Percentiles rank a stretch among this genome's conserved stretches.
These are phyloP conservation scores for Entomobrya multifasciata DNA, from an alignment of 2,888 invertebrate genomes.

Conservation along the genomic window DNA sequence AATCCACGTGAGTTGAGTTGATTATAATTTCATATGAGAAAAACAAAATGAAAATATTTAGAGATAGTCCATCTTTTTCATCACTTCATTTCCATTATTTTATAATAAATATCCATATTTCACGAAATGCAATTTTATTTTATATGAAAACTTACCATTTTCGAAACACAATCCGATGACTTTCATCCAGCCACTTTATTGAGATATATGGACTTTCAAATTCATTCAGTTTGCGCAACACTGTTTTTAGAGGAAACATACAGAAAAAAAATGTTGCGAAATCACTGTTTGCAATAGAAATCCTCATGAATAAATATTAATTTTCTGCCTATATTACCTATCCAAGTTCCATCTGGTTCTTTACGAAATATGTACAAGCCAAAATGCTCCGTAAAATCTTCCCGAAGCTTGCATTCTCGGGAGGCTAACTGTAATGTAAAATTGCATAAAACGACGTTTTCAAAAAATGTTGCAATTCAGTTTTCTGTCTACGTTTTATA, in stretches of 20 bases:
- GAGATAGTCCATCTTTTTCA: too few relatives aligned
- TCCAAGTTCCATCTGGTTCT: slow-evolving; percentile 87
- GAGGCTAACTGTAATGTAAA: slow-evolving; percentile 86
- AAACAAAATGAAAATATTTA: neutral
- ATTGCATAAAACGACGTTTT: neutral
- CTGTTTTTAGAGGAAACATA: slow-evolving; percentile 80
- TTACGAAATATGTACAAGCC: slow-evolving; percentile 93
- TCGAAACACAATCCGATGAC: slow-evolving; percentile 90
- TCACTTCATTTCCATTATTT: neutral
- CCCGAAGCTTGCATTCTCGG: slow-evolving; percentile 89
- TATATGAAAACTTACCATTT: slow-evolving; percentile 86
- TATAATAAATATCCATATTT: too few relatives aligned
- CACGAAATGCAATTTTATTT: too few relatives aligned
- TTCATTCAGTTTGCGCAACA: slow-evolving; percentile 94
- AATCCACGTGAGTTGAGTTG: neutral
- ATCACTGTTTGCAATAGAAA: neutral
- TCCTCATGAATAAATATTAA: neutral
- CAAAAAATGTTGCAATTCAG: too few relatives aligned
- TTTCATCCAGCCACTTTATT: slow-evolving; percentile 89
- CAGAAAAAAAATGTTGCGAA: neutral
- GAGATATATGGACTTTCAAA: slow-evolving; percentile 99
- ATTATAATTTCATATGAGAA: neutral
- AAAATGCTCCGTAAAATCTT: slow-evolving; percentile 92
- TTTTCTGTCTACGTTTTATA: too few relatives aligned
- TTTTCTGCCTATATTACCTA: slow-evolving; percentile 83